phyloP scores from a whole-genome alignment of 2,888 invertebrate species.

The Vanessa cardui region DNA sequence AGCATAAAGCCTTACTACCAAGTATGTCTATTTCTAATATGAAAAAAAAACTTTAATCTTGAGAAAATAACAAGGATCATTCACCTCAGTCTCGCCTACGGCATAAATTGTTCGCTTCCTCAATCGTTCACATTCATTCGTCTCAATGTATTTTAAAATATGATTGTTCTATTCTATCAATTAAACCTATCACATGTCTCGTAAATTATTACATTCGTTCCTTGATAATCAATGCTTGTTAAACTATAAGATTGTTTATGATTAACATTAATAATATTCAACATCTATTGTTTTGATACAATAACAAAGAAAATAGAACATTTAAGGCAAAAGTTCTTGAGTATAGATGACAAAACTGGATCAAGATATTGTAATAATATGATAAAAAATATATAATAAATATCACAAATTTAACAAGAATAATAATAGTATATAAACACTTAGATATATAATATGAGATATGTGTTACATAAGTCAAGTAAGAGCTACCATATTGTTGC shows the following conservation, averaged over 20 bases:
- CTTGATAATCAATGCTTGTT: too few species aligned
- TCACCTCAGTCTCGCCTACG: constrained; percentile 28
- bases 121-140: constrained; percentile 43
- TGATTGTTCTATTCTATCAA: background rate
- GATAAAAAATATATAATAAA: too few species aligned
- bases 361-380: too few species aligned
- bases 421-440: background rate
- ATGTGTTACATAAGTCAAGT: background rate
- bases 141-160: background rate
- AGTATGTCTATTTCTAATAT: background rate
- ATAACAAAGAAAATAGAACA: too few species aligned
- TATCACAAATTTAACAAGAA: background rate
- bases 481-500: constrained; percentile 2
- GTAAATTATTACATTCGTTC: background rate
- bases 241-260: background rate
- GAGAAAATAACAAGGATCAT: constrained; percentile 11
- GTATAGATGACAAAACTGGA: too few species aligned
- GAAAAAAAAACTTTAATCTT: background rate
- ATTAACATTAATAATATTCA: too few species aligned
- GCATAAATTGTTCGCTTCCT: constrained; percentile 64
- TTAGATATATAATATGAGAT: background rate
- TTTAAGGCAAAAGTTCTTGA: too few species aligned
- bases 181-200: background rate
- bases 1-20: too few species aligned
- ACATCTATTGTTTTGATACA: too few species aligned